Base-by-base conservation (phyloP, 2,113 vertebrate species). In the Corythoichthys haematopterus region DNA sequence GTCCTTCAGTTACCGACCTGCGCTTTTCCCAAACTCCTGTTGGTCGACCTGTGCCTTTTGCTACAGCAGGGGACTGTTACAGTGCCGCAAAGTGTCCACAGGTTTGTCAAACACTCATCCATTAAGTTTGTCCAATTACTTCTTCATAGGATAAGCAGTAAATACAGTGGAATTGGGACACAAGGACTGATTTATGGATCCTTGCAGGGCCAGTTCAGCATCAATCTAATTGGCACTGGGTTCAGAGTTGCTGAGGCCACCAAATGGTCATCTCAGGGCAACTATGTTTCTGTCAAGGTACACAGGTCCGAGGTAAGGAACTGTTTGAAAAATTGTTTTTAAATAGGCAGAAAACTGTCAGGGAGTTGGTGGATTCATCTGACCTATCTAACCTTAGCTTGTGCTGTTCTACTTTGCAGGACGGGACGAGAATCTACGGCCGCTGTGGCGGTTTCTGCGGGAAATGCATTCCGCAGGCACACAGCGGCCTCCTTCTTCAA, bases 371-470 rank as follows among this genome's bases (percentile, higher is more conserved):
- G 15, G 51, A 9, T 3, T 53, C 50, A 7, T 51, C 16, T 43
- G 20, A 28, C 20, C 20, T 28, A 28, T 28, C 20, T 43, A 43
- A 43, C 1, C 40, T 1, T 43, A 43, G 40, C 40, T 43, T 35
- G 77, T 48, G 77, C 40, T 36, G 16, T 20, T 62, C 20, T 4
- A 5, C n/a, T 70, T 40, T 53, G 79, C 88, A 98, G 97, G 95
- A 98, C 45, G 95, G 95, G 72, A 93, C 91, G 75, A 95, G 96
- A 90, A 92, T 98, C 80, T 96, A 95, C 9, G 97, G 95, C 62
- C 94, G 94, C 87, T 98, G 97, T 74, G 97, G 97, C 71, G 97
- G 97, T 28, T 96, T 95, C 88, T 98, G 97, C 87, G 97, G 96
- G 68, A 98, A 97, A 86, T 98, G 97, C 89, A 75, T 95, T 89